A percentile compares a stretch with the other conserved stretches of the same genome.
Conservation (phyloP, 2,888 invertebrate genomes). For the Leistus spinibarbis region DNA sequence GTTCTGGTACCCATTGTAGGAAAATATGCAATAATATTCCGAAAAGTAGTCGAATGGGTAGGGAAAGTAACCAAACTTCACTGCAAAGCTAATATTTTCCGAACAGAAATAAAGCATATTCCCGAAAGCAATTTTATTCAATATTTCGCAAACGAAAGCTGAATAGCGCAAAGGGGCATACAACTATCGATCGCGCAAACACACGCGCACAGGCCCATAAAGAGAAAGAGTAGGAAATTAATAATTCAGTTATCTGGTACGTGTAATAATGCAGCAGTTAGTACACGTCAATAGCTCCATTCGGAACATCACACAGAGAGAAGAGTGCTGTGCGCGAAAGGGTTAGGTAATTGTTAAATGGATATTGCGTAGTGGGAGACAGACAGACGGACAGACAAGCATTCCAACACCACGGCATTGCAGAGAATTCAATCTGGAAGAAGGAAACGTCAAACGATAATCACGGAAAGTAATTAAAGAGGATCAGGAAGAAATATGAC, state of each 20-base stretch:
- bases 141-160: constrained; percentile 38
- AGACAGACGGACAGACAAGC: constrained; percentile 3
- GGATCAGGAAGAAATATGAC: constrained; percentile 13
- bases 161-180: constrained; percentile 33
- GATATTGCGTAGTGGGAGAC: constrained; percentile 13
- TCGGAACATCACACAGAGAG: not conserved
- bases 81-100: too few species aligned
- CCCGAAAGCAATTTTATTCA: constrained; percentile 39
- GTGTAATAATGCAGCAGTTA: constrained; percentile 39
- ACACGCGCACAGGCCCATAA: not conserved
- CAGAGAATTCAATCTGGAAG: constrained; percentile 33
- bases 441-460: constrained; percentile 37
- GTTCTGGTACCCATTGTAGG: too few species aligned
- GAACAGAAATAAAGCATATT: constrained; percentile 32
- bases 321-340: constrained; percentile 2
- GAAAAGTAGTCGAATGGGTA: too few species aligned
- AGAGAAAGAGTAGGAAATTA: constrained; percentile 39
- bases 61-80: too few species aligned
- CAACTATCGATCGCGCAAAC: constrained; percentile 31
- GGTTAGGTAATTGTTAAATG: constrained; percentile 37
- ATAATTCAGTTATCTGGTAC: constrained; percentile 39
- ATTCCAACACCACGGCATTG: not conserved
- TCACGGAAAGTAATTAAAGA: constrained; percentile 37
- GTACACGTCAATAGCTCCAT: constrained; percentile 7
- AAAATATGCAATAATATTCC: too few species aligned